Conservation (phyloP, 1,140 invertebrate species). For the Dinoponera quadriceps region DNA sequence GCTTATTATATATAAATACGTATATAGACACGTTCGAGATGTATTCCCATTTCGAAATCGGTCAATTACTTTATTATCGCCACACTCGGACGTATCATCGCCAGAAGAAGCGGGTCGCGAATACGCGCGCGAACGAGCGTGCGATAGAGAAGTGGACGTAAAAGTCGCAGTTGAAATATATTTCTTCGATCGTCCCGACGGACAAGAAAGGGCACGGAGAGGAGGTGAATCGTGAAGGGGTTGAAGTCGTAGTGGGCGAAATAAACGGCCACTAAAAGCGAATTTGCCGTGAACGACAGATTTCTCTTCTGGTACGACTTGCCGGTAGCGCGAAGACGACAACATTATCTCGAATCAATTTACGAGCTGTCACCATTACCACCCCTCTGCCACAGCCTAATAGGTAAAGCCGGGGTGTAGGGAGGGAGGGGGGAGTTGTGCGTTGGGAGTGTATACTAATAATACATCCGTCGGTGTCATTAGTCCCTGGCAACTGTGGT, state of each 20-base stretch:
- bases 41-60: not conserved
- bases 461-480: conserved; percentile 54
- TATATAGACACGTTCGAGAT: not conserved
- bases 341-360: conserved; percentile 48
- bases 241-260: not conserved
- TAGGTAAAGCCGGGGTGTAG: conserved; percentile 32
- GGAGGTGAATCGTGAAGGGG: not conserved
- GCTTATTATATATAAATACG: conserved; percentile 1
- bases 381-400: not conserved
- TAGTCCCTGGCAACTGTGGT: conserved; percentile 31
- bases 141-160: conserved; percentile 8
- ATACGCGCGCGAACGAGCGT: not conserved
- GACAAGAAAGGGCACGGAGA: not conserved
- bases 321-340: conserved; percentile 27
- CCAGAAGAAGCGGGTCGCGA: not conserved
- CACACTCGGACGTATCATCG: conserved; percentile 5
- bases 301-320: conserved; percentile 35
- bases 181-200: not conserved
- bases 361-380: conserved; percentile 41
- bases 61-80: not conserved
- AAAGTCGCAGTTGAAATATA: conserved; percentile 35
- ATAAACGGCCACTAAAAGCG: conserved; percentile 18
- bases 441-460: conserved; percentile 42
- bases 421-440: not conserved
- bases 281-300: conserved; percentile 23